Conservation (phyloP, 2,797 vertebrate species). For the Siniperca obscura region DNA sequence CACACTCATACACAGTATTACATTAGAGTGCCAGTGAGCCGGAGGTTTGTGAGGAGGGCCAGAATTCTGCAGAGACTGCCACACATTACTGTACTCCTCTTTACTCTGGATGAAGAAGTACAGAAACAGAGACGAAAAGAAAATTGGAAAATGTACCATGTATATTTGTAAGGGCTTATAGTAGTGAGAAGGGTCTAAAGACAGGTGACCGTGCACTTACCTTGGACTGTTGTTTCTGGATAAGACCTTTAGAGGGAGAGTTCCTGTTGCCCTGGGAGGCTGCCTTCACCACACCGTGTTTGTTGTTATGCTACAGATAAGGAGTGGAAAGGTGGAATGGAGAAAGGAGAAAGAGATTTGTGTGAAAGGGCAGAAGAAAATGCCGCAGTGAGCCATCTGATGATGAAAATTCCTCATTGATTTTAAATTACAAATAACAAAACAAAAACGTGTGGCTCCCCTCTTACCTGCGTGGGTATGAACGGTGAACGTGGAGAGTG, state of each 20-base stretch:
- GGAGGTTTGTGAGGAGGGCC: conserved; percentile 86
- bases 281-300: conserved; percentile 81
- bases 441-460: too few relatives aligned
- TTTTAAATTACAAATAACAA: not conserved
- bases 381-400: not conserved
- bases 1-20: conserved; percentile 50
- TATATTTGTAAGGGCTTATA: not conserved
- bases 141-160: not conserved
- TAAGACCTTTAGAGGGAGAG: conserved; percentile 84
- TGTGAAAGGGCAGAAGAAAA: too few relatives aligned
- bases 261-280: conserved; percentile 85
- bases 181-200: not conserved
- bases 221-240: conserved; percentile 86
- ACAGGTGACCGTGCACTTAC: conserved; percentile 64
- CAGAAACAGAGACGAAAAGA: not conserved
- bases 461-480: conserved; percentile 90
- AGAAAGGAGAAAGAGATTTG: not conserved
- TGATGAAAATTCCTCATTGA: too few relatives aligned
- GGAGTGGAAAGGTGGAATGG: not conserved
- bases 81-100: conserved; percentile 91
- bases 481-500: conserved; percentile 95
- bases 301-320: conserved; percentile 84
- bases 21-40: conserved; percentile 87
- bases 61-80: conserved; percentile 91
- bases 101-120: conserved; percentile 48